Evolutionary conservation across 2,888 invertebrate genomes (phyloP).

Genomic region (Yponomeuta plumbellus): DNA sequence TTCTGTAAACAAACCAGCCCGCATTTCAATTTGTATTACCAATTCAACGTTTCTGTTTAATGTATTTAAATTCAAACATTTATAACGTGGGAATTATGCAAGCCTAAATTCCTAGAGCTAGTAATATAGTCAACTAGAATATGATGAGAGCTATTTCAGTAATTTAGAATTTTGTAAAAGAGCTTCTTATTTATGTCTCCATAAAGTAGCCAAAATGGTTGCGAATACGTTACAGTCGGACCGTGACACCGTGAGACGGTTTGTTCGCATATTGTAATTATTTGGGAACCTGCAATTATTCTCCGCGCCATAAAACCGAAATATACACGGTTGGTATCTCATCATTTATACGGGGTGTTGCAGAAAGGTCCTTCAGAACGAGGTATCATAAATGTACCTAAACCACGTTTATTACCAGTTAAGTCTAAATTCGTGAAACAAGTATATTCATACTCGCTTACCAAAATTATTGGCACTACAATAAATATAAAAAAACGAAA

Average conservation of each 20-base stretch:
- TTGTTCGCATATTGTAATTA: slow-evolving; percentile 3
- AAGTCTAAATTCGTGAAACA: too few species aligned
- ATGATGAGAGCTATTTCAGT: slow-evolving; percentile 4
- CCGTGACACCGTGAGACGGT: slow-evolving; percentile 8
- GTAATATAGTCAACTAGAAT: slow-evolving; percentile 2
- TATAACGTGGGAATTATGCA: slow-evolving; percentile 34
- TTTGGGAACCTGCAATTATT: slow-evolving; percentile 4
- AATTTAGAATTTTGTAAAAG: slow-evolving; percentile 12
- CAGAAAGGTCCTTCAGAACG: too few species aligned
- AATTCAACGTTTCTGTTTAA: slow-evolving; percentile 21
- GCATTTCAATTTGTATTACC: slow-evolving; percentile 17
- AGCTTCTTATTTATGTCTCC: slow-evolving; percentile 20
- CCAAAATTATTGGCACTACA: too few species aligned
- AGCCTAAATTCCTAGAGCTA: slow-evolving; percentile 24
- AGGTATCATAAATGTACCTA: too few species aligned
- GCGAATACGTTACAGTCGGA: slow-evolving; percentile 10
- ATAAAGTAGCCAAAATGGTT: slow-evolving; percentile 18
- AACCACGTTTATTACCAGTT: too few species aligned
- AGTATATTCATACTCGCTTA: too few species aligned
- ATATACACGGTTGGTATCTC: background rate
- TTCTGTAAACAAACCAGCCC: slow-evolving; percentile 5
- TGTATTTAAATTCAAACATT: slow-evolving; percentile 35
- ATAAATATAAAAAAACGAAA: too few species aligned
- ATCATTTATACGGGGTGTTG: too few species aligned
- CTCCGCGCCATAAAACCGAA: background rate